Conservation (phyloP, 2,113 vertebrate genomes). For the Lampris incognitus region DNA sequence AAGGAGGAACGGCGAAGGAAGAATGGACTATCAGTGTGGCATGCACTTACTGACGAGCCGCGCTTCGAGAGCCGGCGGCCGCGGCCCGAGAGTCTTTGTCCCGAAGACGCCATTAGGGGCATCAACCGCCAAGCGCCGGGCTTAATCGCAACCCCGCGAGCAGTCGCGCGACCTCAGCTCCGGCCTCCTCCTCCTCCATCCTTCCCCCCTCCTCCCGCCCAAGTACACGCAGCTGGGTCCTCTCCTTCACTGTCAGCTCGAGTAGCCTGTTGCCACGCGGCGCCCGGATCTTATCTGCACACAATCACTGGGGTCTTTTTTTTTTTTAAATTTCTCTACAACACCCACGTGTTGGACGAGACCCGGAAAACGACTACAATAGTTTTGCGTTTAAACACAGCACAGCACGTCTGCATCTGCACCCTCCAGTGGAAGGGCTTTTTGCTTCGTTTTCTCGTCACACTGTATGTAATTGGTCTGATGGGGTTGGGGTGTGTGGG, state of each 20-base stretch:
- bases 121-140: constrained; percentile 55
- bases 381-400: constrained; percentile 42
- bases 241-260: constrained; percentile 45
- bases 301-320: constrained; percentile 60
- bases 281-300: constrained; percentile 63
- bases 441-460: background rate
- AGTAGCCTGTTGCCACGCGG: constrained; percentile 53
- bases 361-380: constrained; percentile 43
- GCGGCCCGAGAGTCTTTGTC: constrained; percentile 55
- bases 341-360: constrained; percentile 54
- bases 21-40: constrained; percentile 71
- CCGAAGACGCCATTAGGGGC: constrained; percentile 63
- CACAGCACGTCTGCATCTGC: constrained; percentile 41
- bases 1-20: constrained; percentile 62
- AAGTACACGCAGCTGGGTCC: constrained; percentile 57
- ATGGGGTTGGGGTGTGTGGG: background rate
- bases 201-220: no score
- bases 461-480: background rate
- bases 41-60: constrained; percentile 50
- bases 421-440: constrained; percentile 51
- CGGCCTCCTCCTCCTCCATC: no score
- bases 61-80: constrained; percentile 45
- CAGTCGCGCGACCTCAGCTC: constrained; percentile 22
- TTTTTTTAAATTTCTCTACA: constrained; percentile 72
- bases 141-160: constrained; percentile 66